phyloP scores from a whole-genome alignment of 1,140 invertebrate genomes.

The Lordiphosa collinella region DNA sequence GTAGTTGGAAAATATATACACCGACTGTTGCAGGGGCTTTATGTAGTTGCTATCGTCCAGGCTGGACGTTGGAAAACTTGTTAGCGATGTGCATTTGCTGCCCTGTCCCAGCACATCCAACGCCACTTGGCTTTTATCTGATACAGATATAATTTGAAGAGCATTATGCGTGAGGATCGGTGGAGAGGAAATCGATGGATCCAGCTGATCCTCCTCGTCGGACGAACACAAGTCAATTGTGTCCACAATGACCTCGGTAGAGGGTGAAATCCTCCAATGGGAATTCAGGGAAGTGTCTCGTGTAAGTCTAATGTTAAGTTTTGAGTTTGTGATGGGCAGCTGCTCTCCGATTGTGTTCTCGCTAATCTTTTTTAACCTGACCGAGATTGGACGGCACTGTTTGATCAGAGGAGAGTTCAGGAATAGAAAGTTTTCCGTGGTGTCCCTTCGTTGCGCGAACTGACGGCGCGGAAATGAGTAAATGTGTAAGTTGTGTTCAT shows the following conservation, averaged over 20 bases:
- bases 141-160: constrained; percentile 37
- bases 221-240: constrained; percentile 82
- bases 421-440: constrained; percentile 65
- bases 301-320: constrained; percentile 74
- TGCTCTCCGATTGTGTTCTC: constrained; percentile 74
- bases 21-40: constrained; percentile 68
- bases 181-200: constrained; percentile 11
- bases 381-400: constrained; percentile 80
- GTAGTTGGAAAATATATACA: constrained; percentile 77
- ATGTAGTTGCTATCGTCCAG: constrained; percentile 33
- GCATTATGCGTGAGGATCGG: constrained; percentile 27
- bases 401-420: constrained; percentile 71
- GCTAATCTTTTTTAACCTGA: constrained; percentile 79
- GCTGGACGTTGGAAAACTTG: constrained; percentile 14
- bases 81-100: constrained; percentile 15
- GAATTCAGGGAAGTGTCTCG: constrained; percentile 66
- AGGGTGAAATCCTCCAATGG: constrained; percentile 73
- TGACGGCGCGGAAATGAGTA: constrained; percentile 80
- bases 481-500: constrained; percentile 79
- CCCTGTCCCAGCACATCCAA: constrained; percentile 7
- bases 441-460: constrained; percentile 57
- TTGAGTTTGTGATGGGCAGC: constrained; percentile 54
- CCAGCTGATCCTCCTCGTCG: constrained; percentile 78
- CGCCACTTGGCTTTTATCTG: constrained; percentile 22
- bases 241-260: constrained; percentile 76